phyloP scores from a whole-genome alignment of 2,888 invertebrate genomes.

The Drosophila mimetica region DNA sequence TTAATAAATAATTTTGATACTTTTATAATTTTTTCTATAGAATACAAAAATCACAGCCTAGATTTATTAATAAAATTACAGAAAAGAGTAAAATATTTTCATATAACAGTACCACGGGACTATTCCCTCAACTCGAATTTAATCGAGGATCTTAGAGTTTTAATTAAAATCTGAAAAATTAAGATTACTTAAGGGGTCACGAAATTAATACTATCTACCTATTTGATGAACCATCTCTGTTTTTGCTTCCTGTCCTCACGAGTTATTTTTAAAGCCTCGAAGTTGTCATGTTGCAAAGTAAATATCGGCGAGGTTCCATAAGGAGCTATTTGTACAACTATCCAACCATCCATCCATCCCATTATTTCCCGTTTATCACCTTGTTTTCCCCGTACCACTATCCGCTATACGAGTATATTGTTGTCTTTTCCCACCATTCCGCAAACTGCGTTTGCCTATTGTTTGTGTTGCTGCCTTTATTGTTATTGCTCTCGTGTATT shows the following conservation, averaged over 20 bases:
- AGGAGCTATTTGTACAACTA: background rate
- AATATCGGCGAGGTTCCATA: conserved; percentile 7
- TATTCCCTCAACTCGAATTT: too few species aligned
- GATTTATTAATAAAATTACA: too few species aligned
- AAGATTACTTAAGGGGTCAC: too few species aligned
- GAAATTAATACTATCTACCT: conserved; percentile 9
- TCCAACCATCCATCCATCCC: conserved; percentile 18
- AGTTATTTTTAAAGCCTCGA: background rate
- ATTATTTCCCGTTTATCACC: conserved; percentile 40
- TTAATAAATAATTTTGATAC: too few species aligned
- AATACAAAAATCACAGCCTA: too few species aligned
- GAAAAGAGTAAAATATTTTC: too few species aligned
- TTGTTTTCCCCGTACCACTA: conserved; percentile 20
- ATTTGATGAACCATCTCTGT: background rate
- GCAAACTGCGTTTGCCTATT: conserved; percentile 29
- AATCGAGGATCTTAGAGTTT: too few species aligned
- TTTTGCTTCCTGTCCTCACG: background rate
- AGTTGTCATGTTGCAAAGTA: conserved; percentile 13
- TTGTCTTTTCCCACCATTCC: conserved; percentile 41
- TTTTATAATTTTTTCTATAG: too few species aligned
- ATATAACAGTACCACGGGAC: too few species aligned
- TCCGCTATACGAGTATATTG: conserved; percentile 6
- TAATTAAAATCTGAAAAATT: too few species aligned
- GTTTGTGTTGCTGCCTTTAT: conserved; percentile 28
- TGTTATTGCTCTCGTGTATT: conserved; percentile 43